Base-by-base conservation (phyloP, 2,888 invertebrate species). In the Tipula unca region DNA sequence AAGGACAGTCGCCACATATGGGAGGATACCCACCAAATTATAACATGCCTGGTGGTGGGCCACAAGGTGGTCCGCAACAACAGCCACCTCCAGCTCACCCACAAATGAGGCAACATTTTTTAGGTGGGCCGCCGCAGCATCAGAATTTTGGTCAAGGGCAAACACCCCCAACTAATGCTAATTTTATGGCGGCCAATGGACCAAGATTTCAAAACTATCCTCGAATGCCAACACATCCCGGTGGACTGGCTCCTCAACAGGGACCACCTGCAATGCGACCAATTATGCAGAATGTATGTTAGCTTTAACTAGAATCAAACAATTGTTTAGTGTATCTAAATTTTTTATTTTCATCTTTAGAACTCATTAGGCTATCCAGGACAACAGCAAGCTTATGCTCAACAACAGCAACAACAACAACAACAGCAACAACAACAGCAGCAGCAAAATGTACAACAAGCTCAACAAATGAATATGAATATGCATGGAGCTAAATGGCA, bases 401-500 rank as follows among this genome's bases (percentile, higher is more conserved):
- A 87, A 35, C 88, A 88, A 35, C 88, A 88, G 84, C 88, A 89
- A 3, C 87, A 14, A 90, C 92, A 90, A 91, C 92, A 91, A 91
- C 89, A 88, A 29, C 88, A 88, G 82, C 88, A 89, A 3, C 87
- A 14, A 90, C 92, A 90, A 91, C 92, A 91, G 91, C 91, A 89
- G 91, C 93, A 87, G 89, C 87, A 86, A 69, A 89, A 89, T 87
- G 89, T 89, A 25, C 89, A 89, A 86, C 87, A 86, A 85, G 14
- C 86, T 42, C 89, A 89, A 85, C 90, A 90, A 87, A 88, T 92
- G 87, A 91, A 90, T 89, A 91, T 91, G 87, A 88, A 88, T 86
- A 89, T 90, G 88, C 87, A 87, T 86, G 87, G 87, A 5, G 93
- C 94, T 88, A 94, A 95, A 89, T 96, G 96, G 95, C 96, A 96